Conservation (phyloP, 2,888 invertebrate genomes). For the Andrena haemorrhoa region DNA sequence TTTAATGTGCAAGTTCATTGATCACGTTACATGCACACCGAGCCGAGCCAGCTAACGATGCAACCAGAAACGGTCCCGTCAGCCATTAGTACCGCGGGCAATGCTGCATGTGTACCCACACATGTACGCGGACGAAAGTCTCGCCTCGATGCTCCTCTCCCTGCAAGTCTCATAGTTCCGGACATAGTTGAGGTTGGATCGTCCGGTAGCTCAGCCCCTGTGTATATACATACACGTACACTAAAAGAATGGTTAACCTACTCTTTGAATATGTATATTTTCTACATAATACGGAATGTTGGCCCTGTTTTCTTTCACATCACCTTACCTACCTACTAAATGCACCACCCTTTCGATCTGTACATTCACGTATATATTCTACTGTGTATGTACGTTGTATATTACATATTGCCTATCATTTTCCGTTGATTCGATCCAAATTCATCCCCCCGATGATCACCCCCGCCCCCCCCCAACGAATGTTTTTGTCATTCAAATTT, state of each 20-base stretch:
- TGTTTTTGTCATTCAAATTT: constrained; percentile 61
- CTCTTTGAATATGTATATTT: constrained; percentile 59
- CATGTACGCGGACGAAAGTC: too few species aligned
- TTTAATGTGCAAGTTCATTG: constrained; percentile 45
- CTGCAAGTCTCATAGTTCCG: background rate
- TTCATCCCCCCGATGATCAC: constrained; percentile 8
- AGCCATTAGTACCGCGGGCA: background rate
- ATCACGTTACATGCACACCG: constrained; percentile 34
- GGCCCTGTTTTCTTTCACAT: constrained; percentile 45
- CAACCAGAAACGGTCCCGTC: background rate
- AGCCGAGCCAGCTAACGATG: constrained; percentile 1
- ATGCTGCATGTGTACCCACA: too few species aligned
- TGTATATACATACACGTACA: constrained; percentile 20
- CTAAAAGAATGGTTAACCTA: constrained; percentile 37
- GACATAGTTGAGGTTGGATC: constrained; percentile 1
- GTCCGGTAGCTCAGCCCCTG: constrained; percentile 1
- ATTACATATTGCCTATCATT: background rate
- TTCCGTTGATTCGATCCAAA: constrained; percentile 37
- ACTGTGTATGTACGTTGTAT: constrained; percentile 1
- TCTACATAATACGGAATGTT: constrained; percentile 60
- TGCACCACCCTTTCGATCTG: constrained; percentile 48
- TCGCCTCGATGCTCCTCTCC: background rate
- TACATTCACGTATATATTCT: constrained; percentile 29
- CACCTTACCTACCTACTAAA: constrained; percentile 42
- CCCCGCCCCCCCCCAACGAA: constrained; percentile 61